phyloP scores from a whole-genome alignment of 2,797 vertebrate genomes.

The Gambusia yucatana region DNA sequence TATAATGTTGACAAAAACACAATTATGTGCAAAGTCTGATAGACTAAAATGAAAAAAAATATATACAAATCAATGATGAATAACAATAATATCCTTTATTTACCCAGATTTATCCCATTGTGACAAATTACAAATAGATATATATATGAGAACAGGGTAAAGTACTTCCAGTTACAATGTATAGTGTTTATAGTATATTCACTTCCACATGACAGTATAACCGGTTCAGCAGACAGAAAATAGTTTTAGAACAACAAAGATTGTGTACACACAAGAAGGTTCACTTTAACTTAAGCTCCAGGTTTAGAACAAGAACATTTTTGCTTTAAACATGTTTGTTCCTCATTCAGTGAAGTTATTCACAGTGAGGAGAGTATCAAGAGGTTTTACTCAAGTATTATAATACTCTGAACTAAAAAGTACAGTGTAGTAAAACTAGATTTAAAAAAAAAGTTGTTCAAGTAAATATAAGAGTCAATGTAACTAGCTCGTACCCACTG shows the following conservation, averaged over 20 bases:
- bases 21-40: neutral
- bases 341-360: too few species aligned
- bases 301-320: neutral
- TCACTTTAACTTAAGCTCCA: neutral
- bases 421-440: too few species aligned
- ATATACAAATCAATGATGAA: neutral
- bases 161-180: neutral
- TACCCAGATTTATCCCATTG: too few species aligned
- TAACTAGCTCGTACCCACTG: too few species aligned
- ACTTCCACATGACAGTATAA: neutral
- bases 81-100: neutral
- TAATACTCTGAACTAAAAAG: too few species aligned
- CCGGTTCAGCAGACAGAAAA: neutral
- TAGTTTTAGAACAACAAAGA: neutral
- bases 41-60: neutral
- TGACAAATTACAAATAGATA: neutral
- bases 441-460: too few species aligned
- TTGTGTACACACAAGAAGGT: neutral
- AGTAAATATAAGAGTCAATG: too few species aligned
- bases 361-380: too few species aligned
- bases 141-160: neutral
- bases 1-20: neutral
- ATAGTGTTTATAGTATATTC: neutral
- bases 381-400: too few species aligned
- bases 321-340: too few species aligned